A percentile compares a stretch with the other conserved stretches of the same genome.
Evolutionary conservation across 1,140 invertebrate genomes (phyloP).

Genomic region (Drosophila parvula): DNA sequence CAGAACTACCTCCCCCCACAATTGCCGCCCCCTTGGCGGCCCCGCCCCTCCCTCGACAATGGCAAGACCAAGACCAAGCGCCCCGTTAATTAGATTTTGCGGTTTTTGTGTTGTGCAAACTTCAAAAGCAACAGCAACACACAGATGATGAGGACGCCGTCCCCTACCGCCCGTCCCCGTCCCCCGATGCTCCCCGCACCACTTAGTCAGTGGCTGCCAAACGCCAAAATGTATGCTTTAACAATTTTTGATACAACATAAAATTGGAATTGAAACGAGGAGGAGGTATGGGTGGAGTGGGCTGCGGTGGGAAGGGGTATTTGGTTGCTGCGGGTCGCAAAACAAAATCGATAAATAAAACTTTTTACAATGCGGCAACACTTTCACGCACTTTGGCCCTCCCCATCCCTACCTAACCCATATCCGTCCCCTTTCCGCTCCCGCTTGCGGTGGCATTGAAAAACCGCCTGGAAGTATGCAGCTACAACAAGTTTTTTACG

Average conservation of each 20-base stretch:
- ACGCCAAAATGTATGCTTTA: slow-evolving; percentile 80
- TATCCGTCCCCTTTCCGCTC: background rate
- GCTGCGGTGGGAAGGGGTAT: slow-evolving; percentile 13
- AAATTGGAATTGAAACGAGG: slow-evolving; percentile 73
- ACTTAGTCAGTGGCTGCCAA: slow-evolving; percentile 57
- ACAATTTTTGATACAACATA: slow-evolving; percentile 76
- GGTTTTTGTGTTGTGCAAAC: slow-evolving; percentile 82
- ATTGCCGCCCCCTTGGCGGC: slow-evolving; percentile 11
- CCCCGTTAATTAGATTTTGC: slow-evolving; percentile 82
- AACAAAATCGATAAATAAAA: slow-evolving; percentile 79
- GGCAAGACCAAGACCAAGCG: slow-evolving; percentile 70
- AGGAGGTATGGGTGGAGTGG: no score
- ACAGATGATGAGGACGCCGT: slow-evolving; percentile 32
- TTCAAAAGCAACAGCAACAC: slow-evolving; percentile 76
- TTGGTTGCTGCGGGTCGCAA: slow-evolving; percentile 67
- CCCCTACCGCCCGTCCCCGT: background rate
- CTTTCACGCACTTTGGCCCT: slow-evolving; percentile 70
- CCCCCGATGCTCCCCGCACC: slow-evolving; percentile 4
- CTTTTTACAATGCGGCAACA: slow-evolving; percentile 78
- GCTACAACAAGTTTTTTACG: slow-evolving; percentile 79
- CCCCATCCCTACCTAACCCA: slow-evolving; percentile 1
- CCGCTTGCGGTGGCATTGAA: slow-evolving; percentile 67
- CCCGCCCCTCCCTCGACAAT: slow-evolving; percentile 24
- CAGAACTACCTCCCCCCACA: slow-evolving; percentile 35
- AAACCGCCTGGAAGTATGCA: slow-evolving; percentile 75